Evolutionary conservation across 2,113 vertebrate species (phyloP).

Genomic region (Spilogale gracilis): DNA sequence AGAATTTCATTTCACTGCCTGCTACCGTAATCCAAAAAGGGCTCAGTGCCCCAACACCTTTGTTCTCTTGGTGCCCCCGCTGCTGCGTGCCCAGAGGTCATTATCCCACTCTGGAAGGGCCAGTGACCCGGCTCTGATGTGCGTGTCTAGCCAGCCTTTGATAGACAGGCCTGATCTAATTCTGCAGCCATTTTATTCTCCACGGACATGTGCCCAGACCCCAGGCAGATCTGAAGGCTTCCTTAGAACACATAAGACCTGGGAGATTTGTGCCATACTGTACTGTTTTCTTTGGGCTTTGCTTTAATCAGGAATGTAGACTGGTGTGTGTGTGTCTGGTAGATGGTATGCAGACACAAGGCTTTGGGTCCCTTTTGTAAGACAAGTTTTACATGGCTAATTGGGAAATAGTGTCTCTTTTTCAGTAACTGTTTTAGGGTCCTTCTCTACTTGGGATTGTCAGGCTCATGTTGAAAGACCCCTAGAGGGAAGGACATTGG

Average conservation of each 20-base stretch:
- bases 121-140: neutral
- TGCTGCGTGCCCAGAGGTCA: neutral
- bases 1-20: neutral
- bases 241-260: neutral
- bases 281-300: conserved; percentile 52
- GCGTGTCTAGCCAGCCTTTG: neutral
- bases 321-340: neutral
- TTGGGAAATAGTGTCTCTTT: neutral
- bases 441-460: neutral
- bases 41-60: conserved; percentile 37
- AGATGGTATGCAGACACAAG: neutral
- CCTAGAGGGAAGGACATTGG: conserved; percentile 21
- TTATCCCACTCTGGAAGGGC: neutral
- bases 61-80: conserved; percentile 36
- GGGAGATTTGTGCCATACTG: neutral
- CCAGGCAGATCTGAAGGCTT: neutral
- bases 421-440: neutral
- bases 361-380: neutral
- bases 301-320: conserved; percentile 42
- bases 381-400: neutral
- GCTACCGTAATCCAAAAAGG: conserved; percentile 14
- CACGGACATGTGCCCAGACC: conserved; percentile 20
- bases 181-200: neutral
- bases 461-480: neutral
- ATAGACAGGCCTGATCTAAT: neutral